Evolutionary conservation across 2,113 vertebrate species (phyloP).

Genomic region (Aspiorhynchus laticeps): DNA sequence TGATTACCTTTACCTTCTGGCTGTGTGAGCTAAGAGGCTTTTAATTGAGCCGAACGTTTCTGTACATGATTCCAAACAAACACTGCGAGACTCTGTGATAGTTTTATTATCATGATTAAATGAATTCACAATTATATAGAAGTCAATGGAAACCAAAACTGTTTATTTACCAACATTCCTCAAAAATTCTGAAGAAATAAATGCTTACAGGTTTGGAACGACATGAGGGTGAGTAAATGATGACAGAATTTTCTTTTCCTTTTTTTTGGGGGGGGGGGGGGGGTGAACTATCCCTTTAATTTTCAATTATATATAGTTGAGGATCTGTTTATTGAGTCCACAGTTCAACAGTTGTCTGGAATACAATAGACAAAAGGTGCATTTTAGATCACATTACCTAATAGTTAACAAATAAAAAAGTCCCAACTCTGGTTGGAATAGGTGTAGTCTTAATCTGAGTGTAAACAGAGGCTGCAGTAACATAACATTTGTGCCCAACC

Average conservation of each 20-base stretch:
- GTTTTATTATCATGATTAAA: neutral
- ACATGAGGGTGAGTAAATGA: neutral
- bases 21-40: slow-evolving; percentile 66
- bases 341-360: neutral
- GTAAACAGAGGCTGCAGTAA: neutral
- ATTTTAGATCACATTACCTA: neutral
- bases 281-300: neutral
- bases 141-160: too few relatives aligned
- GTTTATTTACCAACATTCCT: too few relatives aligned
- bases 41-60: slow-evolving; percentile 65
- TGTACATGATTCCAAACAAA: slow-evolving; percentile 53
- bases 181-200: too few relatives aligned
- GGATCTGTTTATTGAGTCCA: neutral
- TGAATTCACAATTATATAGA: neutral
- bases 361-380: neutral
- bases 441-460: neutral
- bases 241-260: neutral
- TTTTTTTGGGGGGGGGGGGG: too few relatives aligned
- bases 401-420: neutral
- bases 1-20: slow-evolving; percentile 63
- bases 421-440: neutral
- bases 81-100: neutral
- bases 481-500: neutral
- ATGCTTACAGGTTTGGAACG: neutral
- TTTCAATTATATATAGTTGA: too few relatives aligned